Conservation (phyloP, 2,888 invertebrate species). For the Chouioia cunea region DNA sequence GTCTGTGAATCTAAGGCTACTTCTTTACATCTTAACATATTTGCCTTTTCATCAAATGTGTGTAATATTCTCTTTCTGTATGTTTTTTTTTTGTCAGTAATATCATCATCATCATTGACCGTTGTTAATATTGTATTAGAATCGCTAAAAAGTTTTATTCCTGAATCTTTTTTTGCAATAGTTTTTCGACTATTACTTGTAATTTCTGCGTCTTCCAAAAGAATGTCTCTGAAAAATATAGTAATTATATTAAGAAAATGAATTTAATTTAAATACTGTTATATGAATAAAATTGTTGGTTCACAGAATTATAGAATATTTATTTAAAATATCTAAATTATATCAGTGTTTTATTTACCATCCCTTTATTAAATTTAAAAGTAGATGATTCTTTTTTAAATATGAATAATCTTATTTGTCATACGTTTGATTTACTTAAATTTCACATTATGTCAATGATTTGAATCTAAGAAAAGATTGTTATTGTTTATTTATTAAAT, state of each 20-base stretch:
- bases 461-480: too few relatives aligned
- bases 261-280: neutral
- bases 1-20: slow-evolving; percentile 55
- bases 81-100: neutral
- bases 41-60: slow-evolving; percentile 18
- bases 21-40: slow-evolving; percentile 46
- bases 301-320: too few relatives aligned
- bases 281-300: slow-evolving; percentile 4
- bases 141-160: slow-evolving; percentile 24
- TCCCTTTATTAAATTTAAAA: too few relatives aligned
- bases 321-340: too few relatives aligned
- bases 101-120: neutral
- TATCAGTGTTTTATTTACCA: too few relatives aligned
- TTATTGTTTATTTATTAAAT: too few relatives aligned
- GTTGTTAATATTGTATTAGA: slow-evolving; percentile 12
- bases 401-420: too few relatives aligned
- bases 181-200: neutral
- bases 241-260: neutral
- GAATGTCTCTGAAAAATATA: slow-evolving; percentile 12
- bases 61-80: neutral
- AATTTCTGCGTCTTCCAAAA: neutral
- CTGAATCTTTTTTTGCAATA: neutral
- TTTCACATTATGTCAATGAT: too few relatives aligned
- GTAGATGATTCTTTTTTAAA: too few relatives aligned
- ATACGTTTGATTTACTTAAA: too few relatives aligned